These are phyloP conservation scores for Melanotaenia maccullochi DNA, from an alignment of 2,797 vertebrate genomes.

Conservation along the genomic window DNA sequence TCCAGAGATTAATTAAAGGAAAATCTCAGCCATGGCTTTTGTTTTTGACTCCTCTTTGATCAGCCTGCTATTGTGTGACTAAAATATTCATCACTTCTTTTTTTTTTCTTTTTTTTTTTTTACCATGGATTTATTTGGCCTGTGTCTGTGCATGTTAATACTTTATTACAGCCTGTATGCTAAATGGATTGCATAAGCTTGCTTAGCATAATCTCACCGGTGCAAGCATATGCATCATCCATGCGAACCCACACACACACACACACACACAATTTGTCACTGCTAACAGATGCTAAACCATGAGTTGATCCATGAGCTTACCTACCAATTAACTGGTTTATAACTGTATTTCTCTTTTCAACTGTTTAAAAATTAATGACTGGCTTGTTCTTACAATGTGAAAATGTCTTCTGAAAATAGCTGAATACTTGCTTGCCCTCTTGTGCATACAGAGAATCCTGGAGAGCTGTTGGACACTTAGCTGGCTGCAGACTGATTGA, in stretches of 20 bases:
- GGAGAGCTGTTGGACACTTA: conserved; percentile 49
- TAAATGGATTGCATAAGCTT: conserved; percentile 70
- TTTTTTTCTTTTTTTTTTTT: conserved; percentile 24
- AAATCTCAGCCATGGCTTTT: conserved; percentile 18
- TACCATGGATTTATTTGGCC: conserved; percentile 50
- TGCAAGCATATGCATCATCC: conserved; percentile 49
- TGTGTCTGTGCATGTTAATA: conserved; percentile 71
- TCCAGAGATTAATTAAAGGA: conserved; percentile 30
- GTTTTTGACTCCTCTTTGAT: conserved; percentile 49
- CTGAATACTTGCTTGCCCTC: conserved; percentile 4
- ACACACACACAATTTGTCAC: conserved; percentile 5
- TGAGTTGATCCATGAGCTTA: conserved; percentile 49
- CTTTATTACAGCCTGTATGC: conserved; percentile 60
- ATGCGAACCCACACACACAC: conserved; percentile 4
- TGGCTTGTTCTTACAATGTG: conserved; percentile 5
- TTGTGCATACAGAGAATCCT: conserved; percentile 31
- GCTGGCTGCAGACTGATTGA: conserved; percentile 46
- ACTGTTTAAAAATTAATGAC: conserved; percentile 3
- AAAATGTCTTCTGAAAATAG: not conserved
- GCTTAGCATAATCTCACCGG: conserved; percentile 66
- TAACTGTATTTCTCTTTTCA: conserved; percentile 14
- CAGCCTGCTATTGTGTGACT: conserved; percentile 37
- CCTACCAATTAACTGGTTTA: conserved; percentile 48
- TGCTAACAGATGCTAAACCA: conserved; percentile 50
- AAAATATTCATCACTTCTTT: conserved; percentile 48